phyloP scores from a whole-genome alignment of 2,797 vertebrate genomes.

The Tragopan temminckii region DNA sequence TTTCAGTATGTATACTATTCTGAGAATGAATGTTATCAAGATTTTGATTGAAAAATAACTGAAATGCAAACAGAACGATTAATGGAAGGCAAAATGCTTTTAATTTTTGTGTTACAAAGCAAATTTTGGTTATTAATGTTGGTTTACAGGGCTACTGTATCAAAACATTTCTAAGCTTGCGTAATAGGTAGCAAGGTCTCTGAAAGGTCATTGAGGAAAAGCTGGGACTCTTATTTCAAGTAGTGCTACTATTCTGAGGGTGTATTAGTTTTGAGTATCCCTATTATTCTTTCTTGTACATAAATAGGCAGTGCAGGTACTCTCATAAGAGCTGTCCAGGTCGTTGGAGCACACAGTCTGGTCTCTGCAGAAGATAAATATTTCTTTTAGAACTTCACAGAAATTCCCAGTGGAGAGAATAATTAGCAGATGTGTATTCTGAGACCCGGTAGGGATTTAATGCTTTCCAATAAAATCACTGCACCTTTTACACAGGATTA shows the following conservation, averaged over 20 bases:
- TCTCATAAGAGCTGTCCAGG: neutral
- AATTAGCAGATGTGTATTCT: neutral
- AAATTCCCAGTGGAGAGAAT: neutral
- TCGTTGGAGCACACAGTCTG: neutral
- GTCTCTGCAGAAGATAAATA: neutral
- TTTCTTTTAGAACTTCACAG: neutral
- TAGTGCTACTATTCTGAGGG: neutral
- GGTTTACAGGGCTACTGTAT: neutral
- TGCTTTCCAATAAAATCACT: neutral
- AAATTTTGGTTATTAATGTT: neutral
- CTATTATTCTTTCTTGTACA: neutral
- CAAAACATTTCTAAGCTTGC: neutral
- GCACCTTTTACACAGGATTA: neutral
- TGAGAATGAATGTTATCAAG: neutral
- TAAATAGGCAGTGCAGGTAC: neutral
- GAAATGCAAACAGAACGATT: neutral
- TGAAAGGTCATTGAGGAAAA: neutral
- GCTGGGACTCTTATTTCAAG: neutral
- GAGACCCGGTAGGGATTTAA: neutral
- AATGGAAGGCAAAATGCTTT: neutral
- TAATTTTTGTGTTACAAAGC: neutral
- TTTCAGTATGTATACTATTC: neutral
- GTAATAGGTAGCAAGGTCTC: neutral
- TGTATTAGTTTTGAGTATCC: neutral
- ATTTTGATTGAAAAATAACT: slow-evolving; percentile 10